Conservation (phyloP, 2,888 invertebrate species). For the Synanthedon formicaeformis region DNA sequence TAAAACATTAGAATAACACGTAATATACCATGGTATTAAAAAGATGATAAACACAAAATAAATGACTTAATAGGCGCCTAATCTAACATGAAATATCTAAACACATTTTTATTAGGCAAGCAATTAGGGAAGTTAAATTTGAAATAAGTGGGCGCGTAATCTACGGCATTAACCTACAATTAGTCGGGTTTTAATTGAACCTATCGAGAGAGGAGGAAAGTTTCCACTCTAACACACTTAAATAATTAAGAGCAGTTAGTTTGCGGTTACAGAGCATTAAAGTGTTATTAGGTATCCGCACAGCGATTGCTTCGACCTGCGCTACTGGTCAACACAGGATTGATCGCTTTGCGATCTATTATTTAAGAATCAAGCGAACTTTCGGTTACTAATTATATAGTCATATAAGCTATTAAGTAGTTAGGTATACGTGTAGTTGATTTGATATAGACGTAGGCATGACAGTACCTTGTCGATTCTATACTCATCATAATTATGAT, state of each 20-base stretch:
- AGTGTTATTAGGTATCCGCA: slow-evolving; percentile 23
- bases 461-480: too few relatives aligned
- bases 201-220: slow-evolving; percentile 34
- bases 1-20: too few relatives aligned
- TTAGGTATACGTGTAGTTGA: too few relatives aligned
- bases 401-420: too few relatives aligned
- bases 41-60: slow-evolving; percentile 8
- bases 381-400: too few relatives aligned
- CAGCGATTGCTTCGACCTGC: slow-evolving; percentile 15
- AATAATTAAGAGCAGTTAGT: slow-evolving; percentile 53
- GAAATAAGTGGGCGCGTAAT: slow-evolving; percentile 31
- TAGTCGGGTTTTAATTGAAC: slow-evolving; percentile 40
- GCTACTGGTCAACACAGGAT: neutral
- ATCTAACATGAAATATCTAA: slow-evolving; percentile 9
- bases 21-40: slow-evolving; percentile 1
- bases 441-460: too few relatives aligned
- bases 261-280: slow-evolving; percentile 37
- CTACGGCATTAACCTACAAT: slow-evolving; percentile 43
- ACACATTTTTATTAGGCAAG: slow-evolving; percentile 16
- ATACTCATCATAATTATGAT: too few relatives aligned
- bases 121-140: slow-evolving; percentile 19
- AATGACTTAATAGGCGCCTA: slow-evolving; percentile 6
- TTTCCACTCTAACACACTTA: slow-evolving; percentile 42
- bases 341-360: neutral
- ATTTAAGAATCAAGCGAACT: neutral